phyloP scores from a whole-genome alignment of 2,797 vertebrate species.

The Choloepus didactylus region DNA sequence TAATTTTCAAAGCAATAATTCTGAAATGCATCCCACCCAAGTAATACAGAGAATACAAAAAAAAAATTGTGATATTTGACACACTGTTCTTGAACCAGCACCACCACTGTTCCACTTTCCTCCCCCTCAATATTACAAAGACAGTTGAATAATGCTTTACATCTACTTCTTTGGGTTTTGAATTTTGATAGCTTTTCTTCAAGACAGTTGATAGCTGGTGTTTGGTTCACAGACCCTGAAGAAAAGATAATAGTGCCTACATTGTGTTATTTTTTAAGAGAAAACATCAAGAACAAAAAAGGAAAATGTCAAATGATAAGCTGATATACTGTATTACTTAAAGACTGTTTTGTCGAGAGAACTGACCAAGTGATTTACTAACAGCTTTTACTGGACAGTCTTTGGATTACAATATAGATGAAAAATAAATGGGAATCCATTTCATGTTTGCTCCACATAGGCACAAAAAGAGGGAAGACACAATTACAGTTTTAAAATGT shows the following conservation, averaged over 20 bases:
- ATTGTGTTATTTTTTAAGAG: slow-evolving; percentile 88
- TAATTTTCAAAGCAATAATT: slow-evolving; percentile 75
- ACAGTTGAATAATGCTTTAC: neutral
- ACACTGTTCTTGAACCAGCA: slow-evolving; percentile 16
- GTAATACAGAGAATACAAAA: slow-evolving; percentile 43
- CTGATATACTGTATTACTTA: slow-evolving; percentile 89
- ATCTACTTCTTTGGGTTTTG: slow-evolving; percentile 52
- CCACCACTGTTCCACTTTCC: neutral
- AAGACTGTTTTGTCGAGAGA: slow-evolving; percentile 87
- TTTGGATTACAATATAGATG: slow-evolving; percentile 88
- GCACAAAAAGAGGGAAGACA: slow-evolving; percentile 80
- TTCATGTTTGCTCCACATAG: slow-evolving; percentile 87
- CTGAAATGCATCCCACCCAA: slow-evolving; percentile 68
- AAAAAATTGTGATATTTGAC: neutral
- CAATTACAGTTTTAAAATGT: slow-evolving; percentile 82
- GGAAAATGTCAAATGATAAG: slow-evolving; percentile 88
- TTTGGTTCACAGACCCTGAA: slow-evolving; percentile 76
- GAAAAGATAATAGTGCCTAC: slow-evolving; percentile 87
- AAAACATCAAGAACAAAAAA: slow-evolving; percentile 89
- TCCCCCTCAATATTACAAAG: neutral
- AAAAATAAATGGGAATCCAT: slow-evolving; percentile 90
- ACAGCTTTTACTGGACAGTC: slow-evolving; percentile 87
- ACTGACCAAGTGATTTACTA: slow-evolving; percentile 90
- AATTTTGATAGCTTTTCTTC: slow-evolving; percentile 57
- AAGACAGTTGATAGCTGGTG: slow-evolving; percentile 66